phyloP scores from a whole-genome alignment of 2,113 vertebrate species.

The Symphodus melops region DNA sequence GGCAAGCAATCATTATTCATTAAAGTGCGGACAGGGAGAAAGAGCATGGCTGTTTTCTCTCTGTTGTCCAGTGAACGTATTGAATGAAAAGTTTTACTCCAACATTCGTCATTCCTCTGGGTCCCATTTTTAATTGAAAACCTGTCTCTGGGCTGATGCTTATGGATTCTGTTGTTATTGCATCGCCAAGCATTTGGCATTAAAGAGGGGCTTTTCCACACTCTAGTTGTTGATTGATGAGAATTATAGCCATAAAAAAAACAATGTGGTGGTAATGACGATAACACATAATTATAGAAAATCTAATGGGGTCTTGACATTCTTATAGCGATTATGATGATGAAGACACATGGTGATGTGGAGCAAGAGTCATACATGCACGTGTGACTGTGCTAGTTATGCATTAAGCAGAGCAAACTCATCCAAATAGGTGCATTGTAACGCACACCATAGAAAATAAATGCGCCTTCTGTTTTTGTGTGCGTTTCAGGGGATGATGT shows the following conservation, averaged over 20 bases:
- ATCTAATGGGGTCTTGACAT: conserved; percentile 42
- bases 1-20: conserved; percentile 35
- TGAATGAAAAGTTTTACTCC: conserved; percentile 37
- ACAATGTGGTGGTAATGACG: conserved; percentile 64
- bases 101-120: conserved; percentile 24
- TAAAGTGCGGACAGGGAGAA: neutral
- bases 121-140: conserved; percentile 55
- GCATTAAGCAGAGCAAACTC: neutral
- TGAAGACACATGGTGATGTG: conserved; percentile 48
- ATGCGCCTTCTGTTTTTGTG: conserved; percentile 20
- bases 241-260: conserved; percentile 57
- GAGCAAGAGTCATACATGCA: conserved; percentile 14
- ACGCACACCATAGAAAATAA: neutral
- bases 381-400: conserved; percentile 1
- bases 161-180: conserved; percentile 57
- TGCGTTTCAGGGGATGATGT: conserved; percentile 96
- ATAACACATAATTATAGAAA: conserved; percentile 60
- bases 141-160: conserved; percentile 45
- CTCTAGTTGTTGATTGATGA: conserved; percentile 55
- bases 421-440: neutral
- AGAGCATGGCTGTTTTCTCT: neutral
- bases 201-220: conserved; percentile 47
- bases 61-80: conserved; percentile 46
- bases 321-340: conserved; percentile 43
- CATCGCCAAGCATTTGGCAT: conserved; percentile 48